These are phyloP conservation scores for Podarcis siculus DNA, from an alignment of 2,797 vertebrate species.

Conservation along the genomic window DNA sequence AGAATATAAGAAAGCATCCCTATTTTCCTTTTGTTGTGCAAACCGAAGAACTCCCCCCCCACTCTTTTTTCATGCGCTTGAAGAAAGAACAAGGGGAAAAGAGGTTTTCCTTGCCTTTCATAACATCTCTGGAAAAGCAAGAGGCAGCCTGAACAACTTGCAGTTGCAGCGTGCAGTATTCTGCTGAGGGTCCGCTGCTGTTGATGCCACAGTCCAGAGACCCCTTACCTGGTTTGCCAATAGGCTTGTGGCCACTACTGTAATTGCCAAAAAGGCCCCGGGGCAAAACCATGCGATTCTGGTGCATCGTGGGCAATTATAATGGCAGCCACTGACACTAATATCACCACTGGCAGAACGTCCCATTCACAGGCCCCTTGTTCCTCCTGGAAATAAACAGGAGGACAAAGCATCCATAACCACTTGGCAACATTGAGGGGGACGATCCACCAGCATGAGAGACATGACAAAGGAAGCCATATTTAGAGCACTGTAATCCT, in stretches of 20 bases:
- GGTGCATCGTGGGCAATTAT: background rate
- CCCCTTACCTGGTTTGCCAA: background rate
- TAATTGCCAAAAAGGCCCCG: background rate
- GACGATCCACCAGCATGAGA: background rate
- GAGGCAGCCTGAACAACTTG: background rate
- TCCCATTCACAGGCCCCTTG: too few relatives aligned
- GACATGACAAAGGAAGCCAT: background rate
- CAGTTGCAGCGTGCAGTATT: background rate
- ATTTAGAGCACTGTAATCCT: background rate
- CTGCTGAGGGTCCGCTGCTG: background rate
- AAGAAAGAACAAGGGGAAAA: conserved; percentile 1
- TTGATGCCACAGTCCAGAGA: too few relatives aligned
- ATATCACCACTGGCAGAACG: background rate
- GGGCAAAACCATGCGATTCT: background rate
- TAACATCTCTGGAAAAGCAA: background rate
- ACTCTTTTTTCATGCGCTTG: background rate
- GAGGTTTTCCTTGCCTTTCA: background rate
- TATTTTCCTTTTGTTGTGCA: conserved; percentile 22
- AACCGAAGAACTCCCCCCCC: conserved; percentile 17
- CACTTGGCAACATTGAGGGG: background rate
- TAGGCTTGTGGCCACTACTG: too few relatives aligned
- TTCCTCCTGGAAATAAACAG: background rate
- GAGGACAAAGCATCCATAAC: background rate
- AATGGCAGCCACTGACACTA: background rate
- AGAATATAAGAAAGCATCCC: background rate